phyloP scores from a whole-genome alignment of 2,797 vertebrate genomes.

The Clarias laeviceps region DNA sequence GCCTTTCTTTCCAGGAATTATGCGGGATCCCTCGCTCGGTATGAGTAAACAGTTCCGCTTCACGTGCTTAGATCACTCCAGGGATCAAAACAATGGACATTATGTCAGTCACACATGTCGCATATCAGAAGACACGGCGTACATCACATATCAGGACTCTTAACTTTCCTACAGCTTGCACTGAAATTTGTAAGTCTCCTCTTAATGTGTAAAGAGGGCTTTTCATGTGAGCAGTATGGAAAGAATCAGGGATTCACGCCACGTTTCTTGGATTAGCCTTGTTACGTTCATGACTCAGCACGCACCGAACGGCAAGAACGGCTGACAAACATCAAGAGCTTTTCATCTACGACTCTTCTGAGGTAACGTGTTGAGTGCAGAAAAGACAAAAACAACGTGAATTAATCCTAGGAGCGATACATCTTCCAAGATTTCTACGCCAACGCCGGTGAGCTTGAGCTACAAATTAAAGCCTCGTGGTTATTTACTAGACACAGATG shows the following conservation, averaged over 20 bases:
- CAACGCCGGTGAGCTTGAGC: not conserved
- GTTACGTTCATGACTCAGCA: conserved; percentile 28
- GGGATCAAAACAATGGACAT: not conserved
- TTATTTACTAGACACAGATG: not conserved
- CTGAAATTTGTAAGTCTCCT: not conserved
- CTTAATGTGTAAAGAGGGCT: not conserved
- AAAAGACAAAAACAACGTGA: not conserved
- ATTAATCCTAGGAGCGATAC: not conserved
- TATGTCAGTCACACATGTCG: not conserved
- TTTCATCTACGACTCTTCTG: not conserved
- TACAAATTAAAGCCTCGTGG: not conserved
- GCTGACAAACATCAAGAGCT: not conserved
- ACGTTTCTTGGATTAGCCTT: not conserved
- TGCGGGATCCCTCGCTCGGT: conserved; percentile 44
- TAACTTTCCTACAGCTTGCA: not conserved
- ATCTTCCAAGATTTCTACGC: not conserved
- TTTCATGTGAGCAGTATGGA: not conserved
- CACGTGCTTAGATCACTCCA: conserved; percentile 31
- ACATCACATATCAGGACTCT: not conserved
- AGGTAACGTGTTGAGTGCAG: not conserved
- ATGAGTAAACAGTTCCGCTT: conserved; percentile 49
- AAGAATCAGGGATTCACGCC: not conserved
- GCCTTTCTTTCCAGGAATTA: conserved; percentile 48
- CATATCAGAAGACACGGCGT: not conserved
- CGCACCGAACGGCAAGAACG: not conserved